phyloP scores from a whole-genome alignment of 1,140 invertebrate species.

The Tetranychus urticae region DNA sequence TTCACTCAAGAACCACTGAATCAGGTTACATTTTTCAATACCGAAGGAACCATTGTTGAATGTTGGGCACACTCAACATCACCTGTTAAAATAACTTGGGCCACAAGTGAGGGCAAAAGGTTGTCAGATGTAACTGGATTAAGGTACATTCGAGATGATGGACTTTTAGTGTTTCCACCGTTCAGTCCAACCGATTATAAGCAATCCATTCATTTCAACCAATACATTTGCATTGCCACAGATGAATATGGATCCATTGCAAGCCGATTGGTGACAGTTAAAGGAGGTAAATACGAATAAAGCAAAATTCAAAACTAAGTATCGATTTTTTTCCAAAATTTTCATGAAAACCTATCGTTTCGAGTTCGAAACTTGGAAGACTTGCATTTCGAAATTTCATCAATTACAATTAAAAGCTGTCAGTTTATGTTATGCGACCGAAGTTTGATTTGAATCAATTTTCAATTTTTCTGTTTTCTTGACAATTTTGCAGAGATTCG shows the following conservation, averaged over 20 bases:
- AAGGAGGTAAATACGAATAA: constrained; percentile 17
- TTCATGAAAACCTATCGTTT: too few species aligned
- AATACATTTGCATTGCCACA: constrained; percentile 20
- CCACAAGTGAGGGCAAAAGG: constrained; percentile 56
- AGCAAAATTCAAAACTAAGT: too few species aligned
- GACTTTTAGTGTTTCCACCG: constrained; percentile 36
- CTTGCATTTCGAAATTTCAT: too few species aligned
- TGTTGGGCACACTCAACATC: constrained; percentile 35
- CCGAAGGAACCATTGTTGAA: constrained; percentile 69
- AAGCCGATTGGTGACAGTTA: constrained; percentile 20
- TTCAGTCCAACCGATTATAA: constrained; percentile 15
- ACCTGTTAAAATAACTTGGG: constrained; percentile 22
- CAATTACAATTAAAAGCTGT: too few species aligned
- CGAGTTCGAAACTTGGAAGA: too few species aligned
- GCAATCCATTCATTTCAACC: constrained; percentile 16
- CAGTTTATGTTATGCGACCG: too few species aligned
- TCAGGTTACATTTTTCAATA: constrained; percentile 75
- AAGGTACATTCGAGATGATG: constrained; percentile 25
- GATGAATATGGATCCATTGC: constrained; percentile 21
- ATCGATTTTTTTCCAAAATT: too few species aligned
- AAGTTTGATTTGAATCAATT: too few species aligned
- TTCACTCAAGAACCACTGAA: constrained; percentile 45
- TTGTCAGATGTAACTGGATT: constrained; percentile 46
- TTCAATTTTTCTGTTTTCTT: too few species aligned
- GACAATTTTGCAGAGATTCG: too few species aligned